These are phyloP conservation scores for Diadromus collaris DNA, from an alignment of 2,888 invertebrate genomes.

Conservation along the genomic window DNA sequence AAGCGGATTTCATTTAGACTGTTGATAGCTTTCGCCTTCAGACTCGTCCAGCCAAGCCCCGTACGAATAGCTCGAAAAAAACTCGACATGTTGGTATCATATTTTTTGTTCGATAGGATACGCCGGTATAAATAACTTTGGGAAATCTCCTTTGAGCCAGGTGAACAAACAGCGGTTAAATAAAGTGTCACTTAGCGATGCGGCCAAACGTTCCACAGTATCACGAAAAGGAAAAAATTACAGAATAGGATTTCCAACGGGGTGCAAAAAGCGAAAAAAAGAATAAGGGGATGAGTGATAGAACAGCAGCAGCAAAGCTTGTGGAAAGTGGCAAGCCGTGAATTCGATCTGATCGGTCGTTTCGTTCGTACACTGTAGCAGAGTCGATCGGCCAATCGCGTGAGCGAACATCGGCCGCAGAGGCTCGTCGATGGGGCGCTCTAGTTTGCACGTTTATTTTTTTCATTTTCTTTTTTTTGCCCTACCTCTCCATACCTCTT, in stretches of 20 bases:
- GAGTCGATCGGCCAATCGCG: conserved; percentile 60
- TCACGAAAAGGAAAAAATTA: conserved; percentile 9
- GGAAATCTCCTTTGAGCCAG: background rate
- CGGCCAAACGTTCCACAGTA: background rate
- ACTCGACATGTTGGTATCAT: too few species aligned
- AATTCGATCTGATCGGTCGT: conserved; percentile 53
- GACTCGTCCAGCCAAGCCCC: background rate
- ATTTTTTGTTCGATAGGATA: background rate
- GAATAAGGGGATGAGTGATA: conserved; percentile 19
- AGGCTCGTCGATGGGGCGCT: conserved; percentile 49
- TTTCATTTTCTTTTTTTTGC: conserved; percentile 8
- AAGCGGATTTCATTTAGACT: background rate
- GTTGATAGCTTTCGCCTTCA: background rate
- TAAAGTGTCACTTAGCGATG: background rate
- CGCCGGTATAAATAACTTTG: background rate
- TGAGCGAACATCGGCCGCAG: conserved; percentile 55
- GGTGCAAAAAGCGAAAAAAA: background rate
- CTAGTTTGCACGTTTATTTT: conserved; percentile 20
- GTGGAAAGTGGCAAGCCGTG: conserved; percentile 50
- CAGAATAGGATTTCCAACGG: background rate
- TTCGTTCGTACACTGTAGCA: conserved; percentile 36
- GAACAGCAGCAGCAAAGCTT: conserved; percentile 23
- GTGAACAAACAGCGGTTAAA: background rate
- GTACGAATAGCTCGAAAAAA: background rate
- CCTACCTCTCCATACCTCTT: conserved; percentile 22